Evolutionary conservation across 2,113 vertebrate species (phyloP), one percentile per base, ranked within the genome.

Genomic region (Melospiza georgiana): DNA sequence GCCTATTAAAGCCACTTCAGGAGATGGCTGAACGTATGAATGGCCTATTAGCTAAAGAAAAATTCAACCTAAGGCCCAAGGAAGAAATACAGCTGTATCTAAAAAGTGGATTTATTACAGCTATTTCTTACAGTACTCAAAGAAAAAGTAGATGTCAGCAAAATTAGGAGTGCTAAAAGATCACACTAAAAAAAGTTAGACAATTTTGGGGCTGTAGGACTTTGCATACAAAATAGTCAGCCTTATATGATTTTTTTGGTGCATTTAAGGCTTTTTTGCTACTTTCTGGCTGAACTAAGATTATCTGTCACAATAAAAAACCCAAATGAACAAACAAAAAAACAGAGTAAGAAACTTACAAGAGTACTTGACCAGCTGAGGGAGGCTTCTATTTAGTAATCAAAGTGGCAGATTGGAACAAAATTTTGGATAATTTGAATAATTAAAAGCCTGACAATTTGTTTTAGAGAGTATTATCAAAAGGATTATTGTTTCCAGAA

Each of bases 61-160:
- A 95, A 92, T 86, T 86, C 65, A 84, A 63, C 73, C 39, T 68
- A 67, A 83, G 27, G 65, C 55, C 68, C 68, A 86, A 84, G 39
- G 65, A 96, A 90, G 73, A 95, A 90, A 84, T 71, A 81, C 8
- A 93, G n/a, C 81, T 43, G 21, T 58, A 90, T 43, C 43, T 71
- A 77, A 86, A 89, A 86, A 74, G 31, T 18, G 35, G 67, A 94
- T 94, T 95, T 89, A 95, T 96, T 59, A 63, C 41, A 87, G 51
- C 48, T 52, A 74, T 90, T 92, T 84, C 92, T 90, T 78, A 86
- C 30, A 71, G 46, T 63, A 66, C 58, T 93, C 14, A 39, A 14
- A 87, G 48, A 81, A 96, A 94, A 93, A 89, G 43, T 20, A 77
- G 25, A 80, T 69, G 49, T 93, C 86, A 95, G 91, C 89, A 90